Evolutionary conservation across 1,140 invertebrate genomes (phyloP).

Genomic region (Meloidogyne exigua): DNA sequence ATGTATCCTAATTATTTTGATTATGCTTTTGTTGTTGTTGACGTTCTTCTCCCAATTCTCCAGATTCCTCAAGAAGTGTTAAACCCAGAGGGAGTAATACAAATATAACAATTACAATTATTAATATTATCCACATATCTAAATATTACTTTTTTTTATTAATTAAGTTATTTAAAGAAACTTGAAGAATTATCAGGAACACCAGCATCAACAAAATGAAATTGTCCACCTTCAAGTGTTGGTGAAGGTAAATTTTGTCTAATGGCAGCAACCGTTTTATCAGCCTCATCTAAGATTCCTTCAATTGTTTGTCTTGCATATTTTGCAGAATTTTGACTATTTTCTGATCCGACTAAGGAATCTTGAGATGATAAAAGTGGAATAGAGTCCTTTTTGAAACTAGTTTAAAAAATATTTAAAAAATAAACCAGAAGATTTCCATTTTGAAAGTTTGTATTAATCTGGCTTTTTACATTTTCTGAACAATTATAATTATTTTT

Average conservation of each 20-base stretch:
- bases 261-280: constrained; percentile 36
- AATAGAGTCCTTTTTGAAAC: neutral
- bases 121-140: constrained; percentile 39
- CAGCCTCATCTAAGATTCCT: constrained; percentile 34
- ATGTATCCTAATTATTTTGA: constrained; percentile 6
- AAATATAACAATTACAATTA: constrained; percentile 35
- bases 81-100: constrained; percentile 35
- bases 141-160: neutral
- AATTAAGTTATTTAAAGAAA: constrained; percentile 16
- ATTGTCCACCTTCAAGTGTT: constrained; percentile 35
- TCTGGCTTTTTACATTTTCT: neutral
- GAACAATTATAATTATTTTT: neutral
- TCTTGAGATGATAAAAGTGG: neutral
- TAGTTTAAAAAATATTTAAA: neutral
- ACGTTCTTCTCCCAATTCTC: constrained; percentile 37
- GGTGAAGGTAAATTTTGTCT: constrained; percentile 43
- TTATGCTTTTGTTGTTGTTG: constrained; percentile 13
- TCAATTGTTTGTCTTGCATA: constrained; percentile 29
- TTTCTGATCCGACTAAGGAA: neutral
- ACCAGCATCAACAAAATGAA: constrained; percentile 43
- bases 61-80: constrained; percentile 39
- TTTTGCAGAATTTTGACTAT: constrained; percentile 8
- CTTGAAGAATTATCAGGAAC: constrained; percentile 37
- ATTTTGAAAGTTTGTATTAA: neutral
- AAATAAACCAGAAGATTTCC: neutral